phyloP scores from a whole-genome alignment of 1,140 invertebrate genomes.

The Ctenoplectra terminalis region DNA sequence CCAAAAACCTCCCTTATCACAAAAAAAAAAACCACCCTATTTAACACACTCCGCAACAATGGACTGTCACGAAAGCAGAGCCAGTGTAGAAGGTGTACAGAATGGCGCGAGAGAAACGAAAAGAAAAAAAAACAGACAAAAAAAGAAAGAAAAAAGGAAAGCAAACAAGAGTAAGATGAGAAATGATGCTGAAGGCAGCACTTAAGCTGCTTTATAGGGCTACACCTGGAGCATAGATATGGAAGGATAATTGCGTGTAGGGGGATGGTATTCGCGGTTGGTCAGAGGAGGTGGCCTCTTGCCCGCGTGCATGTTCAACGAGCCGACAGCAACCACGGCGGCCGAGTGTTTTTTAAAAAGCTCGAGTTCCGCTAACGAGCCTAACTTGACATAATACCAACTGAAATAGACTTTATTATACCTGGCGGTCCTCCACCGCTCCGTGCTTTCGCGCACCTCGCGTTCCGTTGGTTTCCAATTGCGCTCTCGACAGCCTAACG shows the following conservation, averaged over 20 bases:
- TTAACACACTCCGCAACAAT: not conserved
- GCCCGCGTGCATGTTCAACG: constrained; percentile 79
- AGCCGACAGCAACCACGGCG: constrained; percentile 76
- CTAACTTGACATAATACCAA: constrained; percentile 83
- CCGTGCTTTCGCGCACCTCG: constrained; percentile 9
- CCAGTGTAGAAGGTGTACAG: not conserved
- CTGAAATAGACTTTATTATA: constrained; percentile 81
- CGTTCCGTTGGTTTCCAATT: not conserved
- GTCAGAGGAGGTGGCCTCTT: constrained; percentile 60
- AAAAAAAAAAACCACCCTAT: not conserved
- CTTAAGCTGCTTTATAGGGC: constrained; percentile 45
- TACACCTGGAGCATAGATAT: constrained; percentile 54
- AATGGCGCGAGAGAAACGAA: too few relatives aligned
- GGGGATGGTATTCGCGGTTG: constrained; percentile 43
- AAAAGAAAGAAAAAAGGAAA: not conserved
- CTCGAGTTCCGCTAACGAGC: constrained; percentile 81
- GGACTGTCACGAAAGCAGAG: not conserved
- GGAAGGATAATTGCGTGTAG: constrained; percentile 68
- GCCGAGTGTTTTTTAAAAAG: constrained; percentile 78
- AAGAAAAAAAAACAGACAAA: not conserved
- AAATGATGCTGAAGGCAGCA: constrained; percentile 45
- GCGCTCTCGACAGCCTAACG: not conserved
- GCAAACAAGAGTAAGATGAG: constrained; percentile 52
- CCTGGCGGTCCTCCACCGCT: constrained; percentile 56
- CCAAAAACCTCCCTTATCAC: too few relatives aligned